phyloP scores from a whole-genome alignment of 2,113 vertebrate species.

The Catharus fuscescens region DNA sequence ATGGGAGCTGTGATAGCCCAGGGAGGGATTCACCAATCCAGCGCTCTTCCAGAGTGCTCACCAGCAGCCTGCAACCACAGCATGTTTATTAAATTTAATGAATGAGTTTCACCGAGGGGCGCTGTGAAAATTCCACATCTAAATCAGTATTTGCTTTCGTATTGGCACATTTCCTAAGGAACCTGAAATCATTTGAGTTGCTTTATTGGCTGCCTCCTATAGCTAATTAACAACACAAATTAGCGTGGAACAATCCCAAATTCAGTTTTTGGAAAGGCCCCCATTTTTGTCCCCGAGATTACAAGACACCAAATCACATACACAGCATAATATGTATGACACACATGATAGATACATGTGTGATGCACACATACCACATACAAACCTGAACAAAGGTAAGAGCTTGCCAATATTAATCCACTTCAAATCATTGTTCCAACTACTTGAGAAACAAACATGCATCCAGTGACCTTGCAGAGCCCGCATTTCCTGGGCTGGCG shows the following conservation, averaged over 20 bases:
- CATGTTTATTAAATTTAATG: slow-evolving; percentile 8
- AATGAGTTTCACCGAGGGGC: neutral
- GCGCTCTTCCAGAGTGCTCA: neutral
- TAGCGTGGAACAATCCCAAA: slow-evolving; percentile 7
- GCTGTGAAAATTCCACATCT: neutral
- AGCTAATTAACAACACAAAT: slow-evolving; percentile 36
- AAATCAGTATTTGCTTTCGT: neutral
- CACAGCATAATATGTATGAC: neutral
- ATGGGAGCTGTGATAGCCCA: neutral
- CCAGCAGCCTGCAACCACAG: neutral
- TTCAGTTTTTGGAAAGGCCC: neutral
- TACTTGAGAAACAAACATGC: slow-evolving; percentile 59
- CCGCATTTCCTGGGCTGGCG: slow-evolving; percentile 30
- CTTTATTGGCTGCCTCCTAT: slow-evolving; percentile 27
- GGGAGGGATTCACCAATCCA: neutral
- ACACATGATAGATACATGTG: neutral
- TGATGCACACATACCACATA: neutral
- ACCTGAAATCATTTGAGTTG: neutral
- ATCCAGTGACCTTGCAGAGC: slow-evolving; percentile 68
- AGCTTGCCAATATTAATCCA: slow-evolving; percentile 46
- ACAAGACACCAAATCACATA: neutral
- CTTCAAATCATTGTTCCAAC: slow-evolving; percentile 60
- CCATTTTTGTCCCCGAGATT: neutral
- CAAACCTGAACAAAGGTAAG: slow-evolving; percentile 57
- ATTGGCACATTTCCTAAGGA: slow-evolving; percentile 36